Evolutionary conservation across 1,140 invertebrate species (phyloP).

Genomic region (Zaprionus vittiger): DNA sequence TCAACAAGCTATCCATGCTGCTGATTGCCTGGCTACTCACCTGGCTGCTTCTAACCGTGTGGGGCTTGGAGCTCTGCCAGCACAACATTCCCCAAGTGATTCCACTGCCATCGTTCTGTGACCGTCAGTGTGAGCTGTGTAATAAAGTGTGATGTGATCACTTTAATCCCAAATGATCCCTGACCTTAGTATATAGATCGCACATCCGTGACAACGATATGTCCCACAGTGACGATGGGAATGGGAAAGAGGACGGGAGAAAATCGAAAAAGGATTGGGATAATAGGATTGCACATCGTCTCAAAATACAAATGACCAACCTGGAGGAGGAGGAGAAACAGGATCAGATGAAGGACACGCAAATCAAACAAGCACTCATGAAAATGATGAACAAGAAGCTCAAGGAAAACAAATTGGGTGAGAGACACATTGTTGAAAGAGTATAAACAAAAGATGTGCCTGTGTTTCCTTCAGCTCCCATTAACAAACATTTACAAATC

Average conservation of each 20-base stretch:
- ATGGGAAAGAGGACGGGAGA: not conserved
- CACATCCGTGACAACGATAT: not conserved
- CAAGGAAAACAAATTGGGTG: not conserved
- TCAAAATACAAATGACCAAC: slow-evolving; percentile 13
- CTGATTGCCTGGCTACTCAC: slow-evolving; percentile 3
- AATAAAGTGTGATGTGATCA: not conserved
- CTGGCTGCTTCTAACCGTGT: not conserved
- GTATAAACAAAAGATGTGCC: not conserved
- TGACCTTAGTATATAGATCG: slow-evolving; percentile 20
- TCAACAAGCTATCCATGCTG: not conserved
- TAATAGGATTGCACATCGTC: not conserved
- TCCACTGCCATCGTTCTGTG: not conserved
- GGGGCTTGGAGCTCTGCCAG: not conserved
- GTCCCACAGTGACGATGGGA: not conserved
- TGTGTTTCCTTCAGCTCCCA: not conserved
- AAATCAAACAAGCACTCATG: slow-evolving; percentile 21
- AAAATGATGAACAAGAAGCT: slow-evolving; percentile 24
- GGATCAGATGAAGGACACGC: slow-evolving; percentile 5
- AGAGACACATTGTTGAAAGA: not conserved
- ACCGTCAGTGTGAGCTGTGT: not conserved
- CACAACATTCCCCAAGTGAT: not conserved
- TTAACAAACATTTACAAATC: not conserved
- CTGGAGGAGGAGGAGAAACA: slow-evolving; percentile 16
- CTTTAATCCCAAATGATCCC: not conserved
- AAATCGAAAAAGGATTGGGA: not conserved